Percentiles rank a stretch among this genome's conserved stretches.
These are phyloP conservation scores for Rhagonycha fulva DNA, from an alignment of 2,888 invertebrate species.

Conservation along the genomic window DNA sequence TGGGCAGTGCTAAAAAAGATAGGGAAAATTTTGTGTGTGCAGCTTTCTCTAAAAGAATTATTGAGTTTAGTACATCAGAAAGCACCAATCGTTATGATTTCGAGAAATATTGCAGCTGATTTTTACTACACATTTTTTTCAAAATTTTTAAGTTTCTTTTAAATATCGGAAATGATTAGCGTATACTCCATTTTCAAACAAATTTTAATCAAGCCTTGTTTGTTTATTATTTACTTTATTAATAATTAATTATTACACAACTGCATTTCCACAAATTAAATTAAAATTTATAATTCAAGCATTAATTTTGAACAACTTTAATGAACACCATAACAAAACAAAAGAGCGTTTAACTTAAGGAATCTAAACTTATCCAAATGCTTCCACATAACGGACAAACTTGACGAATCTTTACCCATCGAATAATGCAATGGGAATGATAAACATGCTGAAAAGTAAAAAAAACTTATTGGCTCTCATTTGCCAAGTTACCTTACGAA, in stretches of 20 bases:
- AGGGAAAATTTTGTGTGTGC: too few species aligned
- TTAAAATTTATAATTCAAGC: background rate
- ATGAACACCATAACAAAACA: background rate
- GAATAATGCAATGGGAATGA: background rate
- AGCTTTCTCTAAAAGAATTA: too few species aligned
- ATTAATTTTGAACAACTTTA: background rate
- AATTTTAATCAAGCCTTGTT: too few species aligned
- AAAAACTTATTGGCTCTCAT: background rate
- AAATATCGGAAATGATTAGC: too few species aligned
- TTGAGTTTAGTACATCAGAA: too few species aligned
- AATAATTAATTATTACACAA: background rate
- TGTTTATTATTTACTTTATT: background rate
- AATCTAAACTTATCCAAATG: background rate
- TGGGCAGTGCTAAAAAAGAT: too few species aligned
- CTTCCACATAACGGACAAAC: background rate
- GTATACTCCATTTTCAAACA: too few species aligned
- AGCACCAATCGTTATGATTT: too few species aligned
- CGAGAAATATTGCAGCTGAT: too few species aligned
- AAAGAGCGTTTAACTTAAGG: background rate
- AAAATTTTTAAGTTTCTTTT: too few species aligned
- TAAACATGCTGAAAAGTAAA: background rate
- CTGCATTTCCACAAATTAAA: background rate
- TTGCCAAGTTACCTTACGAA: background rate
- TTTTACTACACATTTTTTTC: too few species aligned
- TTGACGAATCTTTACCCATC: background rate